Evolutionary conservation across 2,888 invertebrate genomes (phyloP), one percentile per base, ranked within the genome.

Genomic region (Mesochorus sp.): DNA sequence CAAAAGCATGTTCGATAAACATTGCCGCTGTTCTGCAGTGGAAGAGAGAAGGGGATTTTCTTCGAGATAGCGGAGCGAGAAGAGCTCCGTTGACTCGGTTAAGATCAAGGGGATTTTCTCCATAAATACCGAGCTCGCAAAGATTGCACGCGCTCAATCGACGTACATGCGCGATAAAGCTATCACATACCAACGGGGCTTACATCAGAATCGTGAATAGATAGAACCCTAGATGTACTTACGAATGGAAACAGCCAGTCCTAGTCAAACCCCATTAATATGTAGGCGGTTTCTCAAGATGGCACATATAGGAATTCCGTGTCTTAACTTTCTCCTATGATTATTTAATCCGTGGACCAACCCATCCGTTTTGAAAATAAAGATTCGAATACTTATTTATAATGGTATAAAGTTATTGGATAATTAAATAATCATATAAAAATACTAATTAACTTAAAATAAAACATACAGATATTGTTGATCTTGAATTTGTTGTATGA

Each of bases 1-100:
- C 84, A 79, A 83, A 85, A 86, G 85, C 88, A 88, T 88, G 87
- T 88, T 88, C 88, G 86, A 88, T 88, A 87, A 88, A 88, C 86
- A 88, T 85, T 86, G 57, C 66, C 76, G 24, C n/a, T n/a, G n/a
- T n/a, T 61, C 66, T 59, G 44, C 19, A 19, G 31, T 3, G 39
- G 39, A 3, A 12, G 3, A 14, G 39, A 12, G 39, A 39, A 39
- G 39, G 5, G 12, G n/a, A n/a, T 6, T 39, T 12, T 14, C 34
- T 67, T 47, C 44, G 66, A 70, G 64, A 53, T 49, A 53, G 42
- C 61, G 61, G 61, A 19, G 64, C 61, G 49, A 39, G 51, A 3
- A 61, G 71, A 67, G 70, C 73, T 71, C 24, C 76, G 70, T 66
- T 51, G 49, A 59, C 74, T 74, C 74, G 71, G 79, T 79, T 78